Percentiles rank a stretch among this genome's conserved stretches.
phyloP scores from a whole-genome alignment of 2,888 invertebrate genomes.

The Chymomyza procnemis region DNA sequence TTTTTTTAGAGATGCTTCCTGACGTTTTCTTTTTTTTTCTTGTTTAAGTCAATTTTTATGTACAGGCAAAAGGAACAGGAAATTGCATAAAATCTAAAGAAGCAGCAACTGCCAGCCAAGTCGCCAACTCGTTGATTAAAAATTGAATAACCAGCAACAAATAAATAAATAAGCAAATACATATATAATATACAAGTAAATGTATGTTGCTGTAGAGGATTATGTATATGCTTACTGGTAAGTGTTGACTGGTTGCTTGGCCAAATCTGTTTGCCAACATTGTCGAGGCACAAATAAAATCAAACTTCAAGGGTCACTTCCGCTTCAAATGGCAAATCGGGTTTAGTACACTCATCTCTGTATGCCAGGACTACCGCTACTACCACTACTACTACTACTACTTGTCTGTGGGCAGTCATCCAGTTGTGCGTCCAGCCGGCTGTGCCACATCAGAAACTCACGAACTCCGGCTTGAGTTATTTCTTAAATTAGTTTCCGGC shows the following conservation, averaged over 20 bases:
- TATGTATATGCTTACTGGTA: not conserved
- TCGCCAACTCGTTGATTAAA: conserved; percentile 66
- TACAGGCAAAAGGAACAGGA: conserved; percentile 59
- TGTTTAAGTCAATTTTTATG: conserved; percentile 38
- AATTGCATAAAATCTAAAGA: conserved; percentile 63
- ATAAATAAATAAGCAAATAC: conserved; percentile 40
- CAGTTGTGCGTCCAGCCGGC: not conserved
- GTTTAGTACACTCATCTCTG: conserved; percentile 21
- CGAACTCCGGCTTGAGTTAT: conserved; percentile 38
- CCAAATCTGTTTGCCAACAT: conserved; percentile 55
- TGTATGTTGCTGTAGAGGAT: conserved; percentile 23
- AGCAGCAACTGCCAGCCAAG: conserved; percentile 56
- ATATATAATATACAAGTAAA: conserved; percentile 45
- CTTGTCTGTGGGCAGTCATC: not conserved
- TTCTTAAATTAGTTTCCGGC: conserved; percentile 68
- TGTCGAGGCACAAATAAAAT: conserved; percentile 65
- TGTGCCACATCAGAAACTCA: not conserved
- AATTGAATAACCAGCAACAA: conserved; percentile 54
- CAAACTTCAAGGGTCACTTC: conserved; percentile 73
- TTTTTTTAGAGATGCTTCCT: conserved; percentile 1
- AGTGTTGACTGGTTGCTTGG: not conserved
- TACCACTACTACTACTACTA: not conserved
- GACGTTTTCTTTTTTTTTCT: conserved; percentile 14
- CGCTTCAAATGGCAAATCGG: conserved; percentile 67
- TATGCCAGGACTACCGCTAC: not conserved